phyloP scores from a whole-genome alignment of 2,797 vertebrate genomes.

The Chiloscyllium punctatum region DNA sequence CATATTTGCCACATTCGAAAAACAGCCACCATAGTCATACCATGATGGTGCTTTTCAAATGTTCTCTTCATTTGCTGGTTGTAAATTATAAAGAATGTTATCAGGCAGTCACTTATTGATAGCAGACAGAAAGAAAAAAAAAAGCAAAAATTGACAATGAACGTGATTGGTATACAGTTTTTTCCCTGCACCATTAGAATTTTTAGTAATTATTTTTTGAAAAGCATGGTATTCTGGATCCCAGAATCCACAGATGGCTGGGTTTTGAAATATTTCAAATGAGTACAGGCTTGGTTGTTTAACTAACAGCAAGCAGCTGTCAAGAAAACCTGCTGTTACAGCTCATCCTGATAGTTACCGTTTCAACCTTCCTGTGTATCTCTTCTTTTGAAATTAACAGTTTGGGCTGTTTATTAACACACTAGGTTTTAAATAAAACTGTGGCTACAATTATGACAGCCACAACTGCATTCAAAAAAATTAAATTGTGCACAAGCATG shows the following conservation, averaged over 20 bases:
- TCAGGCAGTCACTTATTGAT: not conserved
- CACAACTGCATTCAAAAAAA: not conserved
- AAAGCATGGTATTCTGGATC: not conserved
- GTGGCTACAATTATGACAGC: not conserved
- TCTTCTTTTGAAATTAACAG: not conserved
- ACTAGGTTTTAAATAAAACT: not conserved
- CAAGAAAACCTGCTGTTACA: not conserved
- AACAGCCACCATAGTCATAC: not conserved
- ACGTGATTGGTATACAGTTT: not conserved
- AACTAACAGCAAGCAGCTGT: conserved; percentile 18
- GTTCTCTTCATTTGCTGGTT: not conserved
- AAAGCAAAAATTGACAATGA: not conserved
- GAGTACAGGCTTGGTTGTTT: not conserved
- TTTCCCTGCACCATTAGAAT: no score
- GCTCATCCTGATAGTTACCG: not conserved
- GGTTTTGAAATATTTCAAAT: conserved; percentile 5
- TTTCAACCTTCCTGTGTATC: not conserved
- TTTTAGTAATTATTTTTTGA: conserved; percentile 5
- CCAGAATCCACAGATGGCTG: not conserved
- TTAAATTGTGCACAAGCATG: no score
- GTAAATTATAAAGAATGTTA: not conserved
- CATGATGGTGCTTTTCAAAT: not conserved
- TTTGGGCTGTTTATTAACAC: not conserved
- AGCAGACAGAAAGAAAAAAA: not conserved
- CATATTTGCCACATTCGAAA: not conserved